Evolutionary conservation across 2,888 invertebrate genomes (phyloP).

Genomic region (Mesorhabditis spiculigera): DNA sequence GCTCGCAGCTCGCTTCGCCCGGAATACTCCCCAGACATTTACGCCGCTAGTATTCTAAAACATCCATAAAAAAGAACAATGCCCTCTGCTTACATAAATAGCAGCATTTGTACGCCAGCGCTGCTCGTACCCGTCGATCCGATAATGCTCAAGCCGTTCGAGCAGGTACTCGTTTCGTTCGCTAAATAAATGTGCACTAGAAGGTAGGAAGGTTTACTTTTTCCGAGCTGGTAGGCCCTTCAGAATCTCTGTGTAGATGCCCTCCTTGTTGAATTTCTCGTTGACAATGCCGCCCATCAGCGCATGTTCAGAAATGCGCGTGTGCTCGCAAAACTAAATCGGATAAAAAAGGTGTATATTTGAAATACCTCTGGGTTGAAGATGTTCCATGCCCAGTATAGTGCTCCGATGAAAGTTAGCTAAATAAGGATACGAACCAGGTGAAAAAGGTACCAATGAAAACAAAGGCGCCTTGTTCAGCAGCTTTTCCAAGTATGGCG

Average conservation of each 20-base stretch:
- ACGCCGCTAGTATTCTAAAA: conserved; percentile 68
- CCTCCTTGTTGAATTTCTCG: conserved; percentile 26
- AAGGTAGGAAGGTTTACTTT: conserved; percentile 12
- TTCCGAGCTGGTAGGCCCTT: conserved; percentile 16
- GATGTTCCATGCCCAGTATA: neutral
- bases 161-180: neutral
- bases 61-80: neutral
- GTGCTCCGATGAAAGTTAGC: neutral
- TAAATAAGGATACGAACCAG: neutral
- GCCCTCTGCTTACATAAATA: neutral
- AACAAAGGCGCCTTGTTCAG: neutral
- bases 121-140: conserved; percentile 1
- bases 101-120: neutral
- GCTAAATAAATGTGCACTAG: neutral
- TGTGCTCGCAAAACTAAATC: neutral
- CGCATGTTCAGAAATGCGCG: conserved; percentile 34
- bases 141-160: neutral
- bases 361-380: neutral
- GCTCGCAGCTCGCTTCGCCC: conserved; percentile 83
- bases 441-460: neutral
- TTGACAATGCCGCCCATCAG: conserved; percentile 40
- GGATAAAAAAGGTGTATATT: neutral
- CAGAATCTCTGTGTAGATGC: conserved; percentile 19
- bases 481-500: neutral
- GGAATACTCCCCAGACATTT: conserved; percentile 87